Percentiles rank a stretch among this genome's conserved stretches.
Conservation (phyloP, 2,113 vertebrate species). For the Ranitomeya variabilis region DNA sequence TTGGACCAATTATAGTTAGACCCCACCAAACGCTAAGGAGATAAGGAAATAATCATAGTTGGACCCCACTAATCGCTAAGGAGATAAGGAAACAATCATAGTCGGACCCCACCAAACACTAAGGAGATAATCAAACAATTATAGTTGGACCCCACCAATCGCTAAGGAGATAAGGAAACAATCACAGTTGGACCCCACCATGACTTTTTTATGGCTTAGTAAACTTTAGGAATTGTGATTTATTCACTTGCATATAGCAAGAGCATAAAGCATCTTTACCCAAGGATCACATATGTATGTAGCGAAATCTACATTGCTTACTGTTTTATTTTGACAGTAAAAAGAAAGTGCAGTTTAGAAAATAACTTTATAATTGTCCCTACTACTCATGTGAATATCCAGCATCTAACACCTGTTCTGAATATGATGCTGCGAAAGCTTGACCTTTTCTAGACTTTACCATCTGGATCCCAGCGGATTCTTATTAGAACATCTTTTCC, state of each 20-base stretch:
- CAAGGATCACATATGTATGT: background rate
- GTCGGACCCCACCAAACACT: too few relatives aligned
- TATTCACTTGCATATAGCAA: background rate
- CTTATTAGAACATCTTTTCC: constrained; percentile 31
- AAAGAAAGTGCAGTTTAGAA: background rate
- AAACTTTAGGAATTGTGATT: background rate
- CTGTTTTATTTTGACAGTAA: background rate
- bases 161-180: too few relatives aligned
- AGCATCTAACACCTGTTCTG: constrained; percentile 41
- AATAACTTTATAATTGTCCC: background rate
- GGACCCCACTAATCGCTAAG: too few relatives aligned
- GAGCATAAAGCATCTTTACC: background rate
- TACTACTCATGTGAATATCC: constrained; percentile 1
- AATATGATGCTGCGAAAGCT: constrained; percentile 8
- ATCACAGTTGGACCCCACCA: background rate
- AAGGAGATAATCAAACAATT: too few relatives aligned
- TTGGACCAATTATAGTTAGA: background rate
- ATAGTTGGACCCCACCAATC: too few relatives aligned
- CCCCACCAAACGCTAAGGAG: too few relatives aligned
- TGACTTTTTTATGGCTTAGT: too few relatives aligned
- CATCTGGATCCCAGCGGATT: constrained; percentile 44
- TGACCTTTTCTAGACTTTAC: constrained; percentile 36
- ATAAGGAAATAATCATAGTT: too few relatives aligned
- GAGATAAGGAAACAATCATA: too few relatives aligned
- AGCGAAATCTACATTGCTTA: background rate